phyloP scores from a whole-genome alignment of 2,113 vertebrate genomes.

The Motacilla tschutschensis region DNA sequence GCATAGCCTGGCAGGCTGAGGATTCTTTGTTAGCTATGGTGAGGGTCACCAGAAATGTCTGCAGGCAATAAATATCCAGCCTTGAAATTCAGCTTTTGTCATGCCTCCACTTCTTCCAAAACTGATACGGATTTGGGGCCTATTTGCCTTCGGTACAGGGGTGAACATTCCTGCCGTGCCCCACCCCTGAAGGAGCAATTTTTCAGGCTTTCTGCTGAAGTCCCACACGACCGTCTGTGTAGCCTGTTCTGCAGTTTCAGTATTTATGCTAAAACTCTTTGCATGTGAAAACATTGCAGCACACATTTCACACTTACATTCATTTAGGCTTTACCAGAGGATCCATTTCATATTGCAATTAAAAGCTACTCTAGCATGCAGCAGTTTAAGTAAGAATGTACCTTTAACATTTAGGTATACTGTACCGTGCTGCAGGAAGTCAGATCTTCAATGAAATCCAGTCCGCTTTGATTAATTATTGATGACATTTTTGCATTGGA shows the following conservation, averaged over 20 bases:
- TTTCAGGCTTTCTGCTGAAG: not conserved
- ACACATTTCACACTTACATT: not conserved
- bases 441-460: constrained; percentile 27
- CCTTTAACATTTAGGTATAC: constrained; percentile 1
- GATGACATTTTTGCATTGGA: constrained; percentile 26
- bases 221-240: not conserved
- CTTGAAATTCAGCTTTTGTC: not conserved
- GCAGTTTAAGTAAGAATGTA: not conserved
- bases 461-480: constrained; percentile 61
- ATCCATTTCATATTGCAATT: not conserved
- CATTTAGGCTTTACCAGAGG: not conserved
- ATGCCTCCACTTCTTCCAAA: not conserved
- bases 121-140: accelerated
- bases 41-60: not conserved
- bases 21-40: not conserved
- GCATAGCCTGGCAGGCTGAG: not conserved
- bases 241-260: not conserved
- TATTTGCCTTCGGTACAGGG: not conserved
- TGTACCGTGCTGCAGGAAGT: constrained; percentile 8
- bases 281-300: not conserved
- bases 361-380: not conserved
- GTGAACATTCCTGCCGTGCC: accelerated
- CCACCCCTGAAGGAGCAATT: accelerated
- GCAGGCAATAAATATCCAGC: not conserved
- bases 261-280: not conserved